Evolutionary conservation across 1,140 invertebrate genomes (phyloP), one percentile per base, ranked within the genome.

Genomic region (Ericerus pela): DNA sequence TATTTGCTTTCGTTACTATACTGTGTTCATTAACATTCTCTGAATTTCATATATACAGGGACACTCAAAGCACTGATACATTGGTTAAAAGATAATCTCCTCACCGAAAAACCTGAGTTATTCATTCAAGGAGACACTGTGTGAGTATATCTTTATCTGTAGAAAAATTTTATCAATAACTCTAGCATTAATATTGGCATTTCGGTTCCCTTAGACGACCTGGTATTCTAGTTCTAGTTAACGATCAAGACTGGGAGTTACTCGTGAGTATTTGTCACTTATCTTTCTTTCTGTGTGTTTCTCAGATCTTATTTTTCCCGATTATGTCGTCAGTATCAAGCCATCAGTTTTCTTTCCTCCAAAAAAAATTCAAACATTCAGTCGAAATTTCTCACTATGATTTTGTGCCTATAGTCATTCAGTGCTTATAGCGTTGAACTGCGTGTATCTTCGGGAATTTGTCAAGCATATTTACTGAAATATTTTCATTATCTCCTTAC

Each of bases 171-270:
- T 56, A n/a, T 60, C 53, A 27, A 29, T 11, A 58, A 58, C 41
- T 60, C 56, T 56, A 26, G 59, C 41, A 56, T 37, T 16, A 58
- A 56, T 53, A 33, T 57, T 56, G 43, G 36, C 30, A 43, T 24
- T 38, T 3, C 28, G 51, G 33, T 58, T 56, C 69, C 58, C 77
- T 66, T 54, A 89, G 88, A 22, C 73, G 91, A 55, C 90, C 91
- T 6, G 92, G 92, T 31, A 95, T 96, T 62, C 70, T 96, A 30
- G 89, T 96, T 2, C 69, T 96, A 2, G 77, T 96, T 6, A 96
- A 96, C 66, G 90, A 95, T 62, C 75, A 81, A 1, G 92, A 96
- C 68, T 96, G 91, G 91, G 90, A 96, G 72, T 69, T 96, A 24
- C 66, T 83, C 66, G 84, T 85, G 74, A 75, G 71, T 69, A n/a